Evolutionary conservation across 2,113 vertebrate genomes (phyloP).

Genomic region (Nycticorax nycticorax): DNA sequence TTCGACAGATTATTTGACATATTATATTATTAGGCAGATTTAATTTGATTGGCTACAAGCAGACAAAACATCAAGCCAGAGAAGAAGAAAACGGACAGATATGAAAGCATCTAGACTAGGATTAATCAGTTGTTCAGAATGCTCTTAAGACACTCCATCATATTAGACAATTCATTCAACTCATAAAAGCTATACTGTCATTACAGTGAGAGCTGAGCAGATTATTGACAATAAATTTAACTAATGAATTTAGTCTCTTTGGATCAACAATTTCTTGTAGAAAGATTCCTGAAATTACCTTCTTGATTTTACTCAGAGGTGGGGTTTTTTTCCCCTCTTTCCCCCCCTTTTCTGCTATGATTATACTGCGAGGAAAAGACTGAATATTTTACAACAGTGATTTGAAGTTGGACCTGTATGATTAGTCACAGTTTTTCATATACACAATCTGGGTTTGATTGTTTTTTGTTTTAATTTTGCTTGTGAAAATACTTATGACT

Average conservation of each 20-base stretch:
- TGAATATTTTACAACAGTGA: not conserved
- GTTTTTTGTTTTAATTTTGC: not conserved
- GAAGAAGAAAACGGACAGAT: not conserved
- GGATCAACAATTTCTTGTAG: not conserved
- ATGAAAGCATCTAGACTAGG: not conserved
- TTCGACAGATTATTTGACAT: not conserved
- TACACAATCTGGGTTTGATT: not conserved
- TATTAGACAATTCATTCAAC: not conserved
- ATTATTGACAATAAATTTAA: not conserved
- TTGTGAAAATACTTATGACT: not conserved
- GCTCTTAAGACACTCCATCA: not conserved
- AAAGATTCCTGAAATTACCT: not conserved
- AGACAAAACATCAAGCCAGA: not conserved
- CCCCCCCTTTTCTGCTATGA: rapidly evolving
- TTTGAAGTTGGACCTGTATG: not conserved
- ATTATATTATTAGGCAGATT: not conserved
- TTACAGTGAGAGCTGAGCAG: not conserved
- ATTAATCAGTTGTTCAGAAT: not conserved
- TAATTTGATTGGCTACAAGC: not conserved
- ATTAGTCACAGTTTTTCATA: not conserved
- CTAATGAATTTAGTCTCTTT: not conserved
- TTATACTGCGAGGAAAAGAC: not conserved
- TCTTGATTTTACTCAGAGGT: not conserved
- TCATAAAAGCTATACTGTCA: not conserved
- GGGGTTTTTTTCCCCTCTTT: rapidly evolving